Base-by-base conservation (phyloP, 1,140 invertebrate genomes). In the Pseudomyrmex pallidus region DNA sequence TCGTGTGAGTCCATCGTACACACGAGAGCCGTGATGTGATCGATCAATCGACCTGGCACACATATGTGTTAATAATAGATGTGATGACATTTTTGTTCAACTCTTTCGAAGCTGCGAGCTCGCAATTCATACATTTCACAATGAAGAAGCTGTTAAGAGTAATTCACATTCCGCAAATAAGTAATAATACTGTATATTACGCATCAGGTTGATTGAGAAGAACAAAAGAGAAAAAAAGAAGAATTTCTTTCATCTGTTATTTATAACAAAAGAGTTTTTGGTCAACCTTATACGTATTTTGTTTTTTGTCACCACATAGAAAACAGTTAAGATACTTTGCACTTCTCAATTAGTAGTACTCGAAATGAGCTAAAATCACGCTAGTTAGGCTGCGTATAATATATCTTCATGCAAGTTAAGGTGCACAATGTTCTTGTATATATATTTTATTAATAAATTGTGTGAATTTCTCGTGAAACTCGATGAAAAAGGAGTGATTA, bases 351-450 rank as follows among this genome's bases (percentile, higher is more conserved):
- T 80, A 78, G 52, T 70, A 59, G 2, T 35, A 35, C 35, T 35
- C 35, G 35, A 35, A 35, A 35, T 7, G 35, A 35, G 35, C 35
- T 35, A 35, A 35, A 35, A 35, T 77, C 74, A 67, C 50, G 12
- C 17, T 66, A 63, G 63, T 77, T 77, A 77, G 50, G 57, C 5
- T 35, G 13, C 5, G 22, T 67, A 52, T 35, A 48, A 63, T 12
- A 50, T 20, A 48, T 50, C n/a, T 10, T 72, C 76, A 80, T 80
- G 76, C 76, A 72, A 72, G 56, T 20, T 67, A 67, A 67, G 5
- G 56, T 76, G 59, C 56, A 54, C 20, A 1, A 17, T 2, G 25
- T 78, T 35, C 57, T 59, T 59, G 13, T 70, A 13, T 10, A 77
- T 8, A 44, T 12, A 56, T 20, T 59, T 80, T 35, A 48, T 17